Percentiles rank a stretch among this genome's conserved stretches.
These are phyloP conservation scores for Dysmachus trigonus DNA, from an alignment of 2,888 invertebrate species.

Conservation along the genomic window DNA sequence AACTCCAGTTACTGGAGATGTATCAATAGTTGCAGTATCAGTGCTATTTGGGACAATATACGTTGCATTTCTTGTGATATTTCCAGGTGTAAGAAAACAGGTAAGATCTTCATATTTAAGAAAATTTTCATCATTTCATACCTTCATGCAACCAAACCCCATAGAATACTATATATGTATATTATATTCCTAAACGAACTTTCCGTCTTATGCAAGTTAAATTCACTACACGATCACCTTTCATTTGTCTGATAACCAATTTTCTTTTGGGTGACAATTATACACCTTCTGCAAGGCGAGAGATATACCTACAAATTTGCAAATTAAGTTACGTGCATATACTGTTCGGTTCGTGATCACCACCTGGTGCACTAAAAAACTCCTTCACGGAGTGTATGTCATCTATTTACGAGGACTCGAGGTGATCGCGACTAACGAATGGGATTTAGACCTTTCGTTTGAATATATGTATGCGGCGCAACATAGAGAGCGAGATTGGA, in stretches of 20 bases:
- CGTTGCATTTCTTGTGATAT: conserved; percentile 92
- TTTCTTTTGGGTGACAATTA: background rate
- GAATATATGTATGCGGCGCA: background rate
- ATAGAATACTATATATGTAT: no score
- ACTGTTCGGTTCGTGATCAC: background rate
- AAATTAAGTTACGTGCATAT: background rate
- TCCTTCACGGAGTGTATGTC: background rate
- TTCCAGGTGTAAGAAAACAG: conserved; percentile 95
- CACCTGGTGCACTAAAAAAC: background rate
- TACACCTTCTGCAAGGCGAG: background rate
- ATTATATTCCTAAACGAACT: background rate
- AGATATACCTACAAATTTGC: background rate
- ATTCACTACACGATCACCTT: background rate
- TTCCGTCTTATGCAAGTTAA: background rate
- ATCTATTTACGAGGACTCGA: background rate
- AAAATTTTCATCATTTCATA: background rate
- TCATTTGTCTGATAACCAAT: background rate
- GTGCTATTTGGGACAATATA: conserved; percentile 90
- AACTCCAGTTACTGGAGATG: conserved; percentile 94
- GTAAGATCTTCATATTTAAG: conserved; percentile 63
- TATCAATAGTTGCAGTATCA: conserved; percentile 84
- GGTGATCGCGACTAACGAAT: background rate
- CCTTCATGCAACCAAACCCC: background rate
- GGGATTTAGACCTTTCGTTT: background rate
- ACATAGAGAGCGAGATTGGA: background rate